Evolutionary conservation across 2,888 invertebrate genomes (phyloP).

Genomic region (Crossocerus cetratus): DNA sequence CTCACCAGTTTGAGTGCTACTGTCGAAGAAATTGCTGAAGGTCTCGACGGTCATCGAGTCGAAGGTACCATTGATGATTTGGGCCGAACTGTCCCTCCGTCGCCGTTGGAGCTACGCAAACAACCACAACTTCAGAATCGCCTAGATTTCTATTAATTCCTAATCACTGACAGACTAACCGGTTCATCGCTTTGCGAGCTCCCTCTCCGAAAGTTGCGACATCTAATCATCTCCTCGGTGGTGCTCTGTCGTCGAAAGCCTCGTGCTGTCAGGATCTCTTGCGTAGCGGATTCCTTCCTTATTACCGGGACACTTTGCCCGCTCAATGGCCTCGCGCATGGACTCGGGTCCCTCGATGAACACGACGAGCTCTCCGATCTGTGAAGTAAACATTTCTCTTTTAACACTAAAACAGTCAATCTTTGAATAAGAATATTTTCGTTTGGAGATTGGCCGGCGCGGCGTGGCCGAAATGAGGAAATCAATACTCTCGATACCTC

Average conservation of each 20-base stretch:
- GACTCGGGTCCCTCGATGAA: conserved; percentile 91
- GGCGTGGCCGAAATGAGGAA: conserved; percentile 2
- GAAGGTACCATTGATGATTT: conserved; percentile 93
- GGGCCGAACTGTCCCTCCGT: conserved; percentile 90
- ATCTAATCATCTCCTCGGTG: conserved; percentile 95
- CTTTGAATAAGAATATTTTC: background rate
- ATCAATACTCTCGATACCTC: conserved; percentile 64
- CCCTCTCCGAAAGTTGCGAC: conserved; percentile 92
- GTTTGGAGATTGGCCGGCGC: background rate
- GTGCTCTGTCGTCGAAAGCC: conserved; percentile 94
- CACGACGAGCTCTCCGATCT: conserved; percentile 82
- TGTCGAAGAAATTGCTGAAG: conserved; percentile 94
- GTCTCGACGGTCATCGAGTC: conserved; percentile 96
- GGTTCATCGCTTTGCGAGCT: conserved; percentile 93
- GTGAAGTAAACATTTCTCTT: background rate
- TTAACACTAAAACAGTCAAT: background rate
- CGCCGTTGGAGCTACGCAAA: conserved; percentile 78
- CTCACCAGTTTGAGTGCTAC: conserved; percentile 95
- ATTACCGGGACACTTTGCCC: conserved; percentile 82
- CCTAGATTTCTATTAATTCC: background rate
- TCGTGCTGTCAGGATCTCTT: conserved; percentile 92
- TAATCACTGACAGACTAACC: too few relatives aligned
- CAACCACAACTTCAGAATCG: background rate
- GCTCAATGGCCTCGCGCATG: conserved; percentile 81
- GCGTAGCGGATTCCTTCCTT: conserved; percentile 92